Conservation (phyloP, 2,888 invertebrate genomes). For the Penaeus monodon region DNA sequence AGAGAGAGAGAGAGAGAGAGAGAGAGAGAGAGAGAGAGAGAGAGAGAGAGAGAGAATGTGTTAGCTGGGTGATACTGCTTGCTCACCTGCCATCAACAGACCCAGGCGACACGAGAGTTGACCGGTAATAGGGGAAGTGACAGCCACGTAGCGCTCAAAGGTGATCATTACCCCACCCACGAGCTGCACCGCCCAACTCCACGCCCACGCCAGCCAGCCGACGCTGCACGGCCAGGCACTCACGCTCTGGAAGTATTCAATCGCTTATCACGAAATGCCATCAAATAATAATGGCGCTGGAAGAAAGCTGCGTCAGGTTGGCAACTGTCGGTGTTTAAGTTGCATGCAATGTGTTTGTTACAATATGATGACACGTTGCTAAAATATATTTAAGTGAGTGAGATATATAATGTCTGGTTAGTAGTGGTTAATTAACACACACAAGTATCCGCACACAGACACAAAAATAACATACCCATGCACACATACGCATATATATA, state of each 20-base stretch:
- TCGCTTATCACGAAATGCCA: no score
- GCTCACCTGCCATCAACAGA: conserved; percentile 24
- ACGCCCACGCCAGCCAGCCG: conserved; percentile 40
- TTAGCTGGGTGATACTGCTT: background rate
- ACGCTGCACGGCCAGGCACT: conserved; percentile 29
- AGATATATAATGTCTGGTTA: background rate
- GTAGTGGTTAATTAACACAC: no score
- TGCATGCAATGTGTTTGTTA: no score
- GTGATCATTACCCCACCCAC: conserved; percentile 26
- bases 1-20: no score
- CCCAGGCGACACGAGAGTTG: background rate
- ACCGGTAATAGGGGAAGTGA: conserved; percentile 6
- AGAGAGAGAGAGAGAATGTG: background rate
- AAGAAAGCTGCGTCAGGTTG: no score
- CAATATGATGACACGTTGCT: no score
- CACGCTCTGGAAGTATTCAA: no score
- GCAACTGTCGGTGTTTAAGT: no score
- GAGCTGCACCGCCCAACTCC: conserved; percentile 44
- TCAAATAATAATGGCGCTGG: no score
- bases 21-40: background rate
- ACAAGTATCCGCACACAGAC: background rate
- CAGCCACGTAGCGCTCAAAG: conserved; percentile 29
- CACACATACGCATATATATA: background rate
- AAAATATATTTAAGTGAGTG: background rate
- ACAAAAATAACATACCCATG: background rate